A percentile compares a stretch with the other conserved stretches of the same genome.
phyloP scores from a whole-genome alignment of 92 coral and sea anemone genomes.

The Palythoa grandis region DNA sequence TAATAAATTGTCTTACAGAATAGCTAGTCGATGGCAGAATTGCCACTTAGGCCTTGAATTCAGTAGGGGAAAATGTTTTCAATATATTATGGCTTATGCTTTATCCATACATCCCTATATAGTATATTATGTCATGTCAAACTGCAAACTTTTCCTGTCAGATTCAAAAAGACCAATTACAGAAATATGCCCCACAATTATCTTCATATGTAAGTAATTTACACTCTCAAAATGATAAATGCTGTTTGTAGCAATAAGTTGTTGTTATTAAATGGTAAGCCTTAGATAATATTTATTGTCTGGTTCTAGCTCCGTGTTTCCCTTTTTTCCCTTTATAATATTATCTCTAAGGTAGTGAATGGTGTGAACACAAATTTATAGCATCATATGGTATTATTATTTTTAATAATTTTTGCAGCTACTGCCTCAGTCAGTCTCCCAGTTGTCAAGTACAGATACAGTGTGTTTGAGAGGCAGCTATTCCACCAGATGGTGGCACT shows the following conservation, averaged over 20 bases:
- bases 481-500: slow-evolving; percentile 15
- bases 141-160: slow-evolving; percentile 4
- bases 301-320: not conserved
- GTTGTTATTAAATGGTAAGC: not conserved
- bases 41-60: not conserved
- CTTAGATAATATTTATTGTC: not conserved
- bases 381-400: not conserved
- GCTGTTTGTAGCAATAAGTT: not conserved
- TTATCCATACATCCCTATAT: not conserved
- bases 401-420: not conserved
- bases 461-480: slow-evolving; percentile 10
- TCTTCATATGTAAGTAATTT: not conserved
- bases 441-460: not conserved
- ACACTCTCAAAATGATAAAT: slow-evolving; percentile 2
- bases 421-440: slow-evolving; percentile 7
- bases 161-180: not conserved
- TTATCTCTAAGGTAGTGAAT: not conserved
- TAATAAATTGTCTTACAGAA: not conserved
- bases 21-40: not conserved
- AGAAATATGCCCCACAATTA: not conserved
- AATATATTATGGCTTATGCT: not conserved
- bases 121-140: not conserved
- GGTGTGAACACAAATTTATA: not conserved
- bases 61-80: not conserved
- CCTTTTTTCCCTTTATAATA: not conserved